Evolutionary conservation across 2,113 vertebrate genomes (phyloP).

Genomic region (Ciconia boyciana): DNA sequence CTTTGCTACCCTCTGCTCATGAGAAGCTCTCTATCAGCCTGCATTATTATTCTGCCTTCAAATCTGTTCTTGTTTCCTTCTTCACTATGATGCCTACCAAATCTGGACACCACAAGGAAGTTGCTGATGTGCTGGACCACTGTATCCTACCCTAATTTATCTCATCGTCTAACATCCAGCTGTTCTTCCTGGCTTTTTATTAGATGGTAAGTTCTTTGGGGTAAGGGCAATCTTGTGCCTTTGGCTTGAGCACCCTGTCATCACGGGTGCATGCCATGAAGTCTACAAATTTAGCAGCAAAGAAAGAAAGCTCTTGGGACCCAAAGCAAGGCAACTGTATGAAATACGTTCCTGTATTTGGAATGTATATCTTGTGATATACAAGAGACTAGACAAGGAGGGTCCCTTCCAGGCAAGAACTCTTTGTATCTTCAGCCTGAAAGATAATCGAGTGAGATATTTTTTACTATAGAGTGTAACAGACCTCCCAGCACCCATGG

Average conservation of each 20-base stretch:
- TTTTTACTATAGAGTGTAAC: background rate
- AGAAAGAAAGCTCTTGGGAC: background rate
- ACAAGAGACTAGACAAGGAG: background rate
- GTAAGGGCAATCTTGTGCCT: background rate
- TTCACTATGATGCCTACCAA: background rate
- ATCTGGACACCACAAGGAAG: background rate
- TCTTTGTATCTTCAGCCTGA: background rate
- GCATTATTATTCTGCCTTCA: background rate
- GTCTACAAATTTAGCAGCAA: background rate
- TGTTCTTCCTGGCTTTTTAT: background rate
- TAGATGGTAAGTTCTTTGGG: background rate
- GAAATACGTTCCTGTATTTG: background rate
- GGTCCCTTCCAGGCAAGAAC: background rate
- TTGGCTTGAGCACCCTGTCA: background rate
- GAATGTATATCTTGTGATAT: background rate
- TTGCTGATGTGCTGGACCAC: background rate
- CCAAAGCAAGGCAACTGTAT: background rate
- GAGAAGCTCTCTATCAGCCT: background rate
- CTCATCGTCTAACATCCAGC: background rate
- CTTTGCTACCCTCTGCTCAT: background rate
- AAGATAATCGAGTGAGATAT: background rate
- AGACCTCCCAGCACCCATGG: background rate
- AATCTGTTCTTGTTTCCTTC: background rate
- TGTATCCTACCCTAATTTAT: background rate
- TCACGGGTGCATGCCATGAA: rapidly evolving